Base-by-base conservation (phyloP, 2,797 vertebrate species). In the Artibeus jamaicensis region DNA sequence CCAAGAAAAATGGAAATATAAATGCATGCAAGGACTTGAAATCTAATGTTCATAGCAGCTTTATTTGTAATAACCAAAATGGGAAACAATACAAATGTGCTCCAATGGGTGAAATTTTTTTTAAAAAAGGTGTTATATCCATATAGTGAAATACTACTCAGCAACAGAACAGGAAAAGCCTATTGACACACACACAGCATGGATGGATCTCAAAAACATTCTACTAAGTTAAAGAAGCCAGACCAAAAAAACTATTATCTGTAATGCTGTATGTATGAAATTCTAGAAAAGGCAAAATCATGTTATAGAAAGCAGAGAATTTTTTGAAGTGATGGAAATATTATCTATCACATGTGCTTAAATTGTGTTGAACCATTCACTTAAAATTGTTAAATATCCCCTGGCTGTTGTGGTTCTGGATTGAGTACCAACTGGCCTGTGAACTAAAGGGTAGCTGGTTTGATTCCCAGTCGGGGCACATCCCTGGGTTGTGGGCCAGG, bases 1-100 rank as follows among this genome's bases (percentile, higher is more conserved):
- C 42, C 26, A 79, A 89, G 37, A 96, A 11, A 93, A 91, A 91
- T 71, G 26, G 91, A 96, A 89, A 88, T 68, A 76, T 44, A 53
- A 84, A 91, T 18, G 77, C 8, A 39, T 29, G 11, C 9, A 84
- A 79, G 86, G 42, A 79, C 14, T 18, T 87, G 44, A 85, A 46
- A 18, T 88, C 18, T 24, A 93, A 88, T 71, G 11, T 81, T 85
- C 14, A 85, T 0, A 76, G 67, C 10, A 86, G 44, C 39, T 85
- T 89, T 55, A 94, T 42, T 86, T 10, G 26, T n/a, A 95, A 42
- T 6, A 83, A 50, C 55, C 3, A n/a, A 90, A 71, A 26, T 16
- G 32, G 37, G 37, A 77, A 82, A 77, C 39, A 86, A 94, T 44
- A 55, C 11, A 39, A 44, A 93, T 55, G 26, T 53, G 26, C 34